phyloP scores from a whole-genome alignment of 2,888 invertebrate species.

The Drosophila ezoana region DNA sequence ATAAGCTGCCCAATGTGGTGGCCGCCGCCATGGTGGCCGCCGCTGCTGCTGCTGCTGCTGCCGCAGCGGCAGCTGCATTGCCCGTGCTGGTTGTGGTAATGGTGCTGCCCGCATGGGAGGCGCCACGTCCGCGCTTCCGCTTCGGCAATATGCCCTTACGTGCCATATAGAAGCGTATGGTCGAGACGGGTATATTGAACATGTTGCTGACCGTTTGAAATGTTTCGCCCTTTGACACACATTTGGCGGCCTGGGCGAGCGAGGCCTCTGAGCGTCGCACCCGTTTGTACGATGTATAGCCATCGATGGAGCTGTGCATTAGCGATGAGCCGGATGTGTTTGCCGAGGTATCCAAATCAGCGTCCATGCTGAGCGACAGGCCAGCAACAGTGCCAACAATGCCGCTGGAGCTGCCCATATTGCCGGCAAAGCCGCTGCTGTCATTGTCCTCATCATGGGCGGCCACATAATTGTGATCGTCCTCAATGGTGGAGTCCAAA shows the following conservation, averaged over 20 bases:
- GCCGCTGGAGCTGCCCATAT: slow-evolving; percentile 9
- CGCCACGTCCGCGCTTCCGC: slow-evolving; percentile 91
- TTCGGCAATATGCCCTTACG: slow-evolving; percentile 92
- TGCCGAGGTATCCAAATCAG: slow-evolving; percentile 75
- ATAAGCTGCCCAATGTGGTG: slow-evolving; percentile 51
- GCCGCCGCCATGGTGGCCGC: slow-evolving; percentile 61
- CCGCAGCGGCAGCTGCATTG: slow-evolving; percentile 26
- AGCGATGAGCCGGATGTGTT: slow-evolving; percentile 62
- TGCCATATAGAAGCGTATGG: slow-evolving; percentile 95
- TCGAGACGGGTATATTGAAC: slow-evolving; percentile 94
- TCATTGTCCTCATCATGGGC: slow-evolving; percentile 82
- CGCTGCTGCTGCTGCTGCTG: slow-evolving; percentile 44
- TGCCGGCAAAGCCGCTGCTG: slow-evolving; percentile 69
- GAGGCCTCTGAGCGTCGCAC: slow-evolving; percentile 91
- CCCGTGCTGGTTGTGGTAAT: slow-evolving; percentile 56
- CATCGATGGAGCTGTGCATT: slow-evolving; percentile 68
- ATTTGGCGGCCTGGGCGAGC: slow-evolving; percentile 92
- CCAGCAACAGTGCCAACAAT: slow-evolving; percentile 31
- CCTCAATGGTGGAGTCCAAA: slow-evolving; percentile 78
- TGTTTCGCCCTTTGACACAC: slow-evolving; percentile 94
- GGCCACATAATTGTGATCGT: slow-evolving; percentile 82
- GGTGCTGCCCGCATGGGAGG: slow-evolving; percentile 81
- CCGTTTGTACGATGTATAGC: slow-evolving; percentile 84
- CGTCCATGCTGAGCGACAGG: slow-evolving; percentile 65
- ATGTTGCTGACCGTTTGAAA: slow-evolving; percentile 95